Evolutionary conservation across 2,888 invertebrate species (phyloP).

Genomic region (Cosmopolites sordidus): DNA sequence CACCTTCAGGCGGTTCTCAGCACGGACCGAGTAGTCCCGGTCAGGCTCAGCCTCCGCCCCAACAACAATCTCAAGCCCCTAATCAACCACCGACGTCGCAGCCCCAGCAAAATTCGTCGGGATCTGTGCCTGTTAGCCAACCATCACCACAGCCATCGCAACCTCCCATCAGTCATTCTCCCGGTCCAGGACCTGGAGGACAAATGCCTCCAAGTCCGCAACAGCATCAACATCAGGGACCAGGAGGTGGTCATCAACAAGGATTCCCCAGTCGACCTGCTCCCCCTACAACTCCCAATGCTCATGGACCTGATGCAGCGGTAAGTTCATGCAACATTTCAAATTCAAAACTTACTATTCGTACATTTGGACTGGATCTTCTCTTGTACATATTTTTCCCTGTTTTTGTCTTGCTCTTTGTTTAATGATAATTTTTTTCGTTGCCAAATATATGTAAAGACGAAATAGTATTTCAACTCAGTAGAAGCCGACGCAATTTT

Average conservation of each 20-base stretch:
- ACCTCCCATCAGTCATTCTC: constrained; percentile 46
- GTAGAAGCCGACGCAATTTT: too few species aligned
- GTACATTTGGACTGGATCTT: too few species aligned
- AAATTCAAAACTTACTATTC: too few species aligned
- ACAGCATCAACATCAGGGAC: constrained; percentile 31
- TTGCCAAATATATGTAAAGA: too few species aligned
- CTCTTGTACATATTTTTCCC: too few species aligned
- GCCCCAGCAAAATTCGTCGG: constrained; percentile 34
- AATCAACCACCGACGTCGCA: constrained; percentile 24
- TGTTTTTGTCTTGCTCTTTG: too few species aligned
- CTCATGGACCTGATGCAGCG: constrained; percentile 70
- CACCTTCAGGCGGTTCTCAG: constrained; percentile 34
- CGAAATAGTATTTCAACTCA: too few species aligned
- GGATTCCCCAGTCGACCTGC: constrained; percentile 67
- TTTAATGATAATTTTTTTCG: too few species aligned
- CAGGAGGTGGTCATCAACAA: constrained; percentile 46
- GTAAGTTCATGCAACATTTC: too few species aligned
- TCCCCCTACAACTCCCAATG: constrained; percentile 72
- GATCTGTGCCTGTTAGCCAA: constrained; percentile 45
- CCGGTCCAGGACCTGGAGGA: constrained; percentile 53
- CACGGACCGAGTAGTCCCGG: constrained; percentile 39
- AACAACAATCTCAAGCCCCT: constrained; percentile 32
- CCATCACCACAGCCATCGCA: constrained; percentile 47
- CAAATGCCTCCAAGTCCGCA: constrained; percentile 55
- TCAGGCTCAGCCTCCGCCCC: constrained; percentile 32